Conservation (phyloP, 2,888 invertebrate genomes). For the Pachydiplax longipennis region DNA sequence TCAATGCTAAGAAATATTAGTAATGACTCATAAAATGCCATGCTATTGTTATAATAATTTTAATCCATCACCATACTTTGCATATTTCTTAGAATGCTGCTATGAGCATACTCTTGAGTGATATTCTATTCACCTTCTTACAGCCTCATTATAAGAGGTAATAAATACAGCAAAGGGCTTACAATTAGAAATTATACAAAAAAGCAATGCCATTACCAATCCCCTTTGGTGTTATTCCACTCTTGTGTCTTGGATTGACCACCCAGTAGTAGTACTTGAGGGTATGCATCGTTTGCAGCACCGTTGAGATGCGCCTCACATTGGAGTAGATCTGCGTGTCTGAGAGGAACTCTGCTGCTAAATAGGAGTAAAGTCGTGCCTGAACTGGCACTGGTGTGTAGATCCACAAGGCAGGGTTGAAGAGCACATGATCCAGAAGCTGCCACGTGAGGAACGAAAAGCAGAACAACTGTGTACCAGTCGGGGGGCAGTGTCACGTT, state of each 20-base stretch:
- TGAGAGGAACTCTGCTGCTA: constrained; percentile 98
- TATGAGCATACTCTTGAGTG: too few relatives aligned
- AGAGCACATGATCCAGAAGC: constrained; percentile 98
- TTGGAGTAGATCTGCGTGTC: constrained; percentile 98
- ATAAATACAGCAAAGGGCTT: not conserved
- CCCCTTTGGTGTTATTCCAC: constrained; percentile 94
- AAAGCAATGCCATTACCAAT: constrained; percentile 75
- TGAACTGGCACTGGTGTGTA: constrained; percentile 97
- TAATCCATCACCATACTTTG: too few relatives aligned
- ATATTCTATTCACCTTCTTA: too few relatives aligned
- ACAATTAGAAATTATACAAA: not conserved
- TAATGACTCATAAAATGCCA: too few relatives aligned
- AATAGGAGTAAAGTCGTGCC: constrained; percentile 92
- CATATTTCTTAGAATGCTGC: too few relatives aligned
- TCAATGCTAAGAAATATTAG: too few relatives aligned
- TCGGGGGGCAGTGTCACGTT: constrained; percentile 51
- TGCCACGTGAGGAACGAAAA: constrained; percentile 92
- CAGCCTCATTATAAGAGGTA: too few relatives aligned
- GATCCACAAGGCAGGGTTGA: constrained; percentile 99
- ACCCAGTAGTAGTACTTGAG: constrained; percentile 99
- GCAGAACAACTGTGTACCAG: constrained; percentile 85
- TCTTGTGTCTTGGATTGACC: constrained; percentile 91
- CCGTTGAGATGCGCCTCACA: constrained; percentile 94
- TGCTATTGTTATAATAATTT: too few relatives aligned
- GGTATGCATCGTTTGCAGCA: constrained; percentile 97